phyloP scores from a whole-genome alignment of 2,888 invertebrate genomes.

The Callyntrura guangdongensis region DNA sequence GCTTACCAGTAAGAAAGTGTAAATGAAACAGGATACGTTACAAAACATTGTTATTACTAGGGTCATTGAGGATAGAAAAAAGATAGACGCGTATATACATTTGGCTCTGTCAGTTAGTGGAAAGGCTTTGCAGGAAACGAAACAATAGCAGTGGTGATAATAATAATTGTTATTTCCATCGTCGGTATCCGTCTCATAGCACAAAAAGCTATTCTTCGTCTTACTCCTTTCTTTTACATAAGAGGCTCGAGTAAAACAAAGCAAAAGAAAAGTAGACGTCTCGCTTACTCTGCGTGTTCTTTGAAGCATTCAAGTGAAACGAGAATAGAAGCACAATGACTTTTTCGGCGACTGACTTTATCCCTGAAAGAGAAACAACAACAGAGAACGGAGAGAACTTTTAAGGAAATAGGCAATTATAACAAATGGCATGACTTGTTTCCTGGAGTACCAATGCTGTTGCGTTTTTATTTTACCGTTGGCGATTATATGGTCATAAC shows the following conservation, averaged over 20 bases:
- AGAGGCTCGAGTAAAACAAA: too few species aligned
- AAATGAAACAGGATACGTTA: background rate
- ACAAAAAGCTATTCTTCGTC: constrained; percentile 1
- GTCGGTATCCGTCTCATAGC: background rate
- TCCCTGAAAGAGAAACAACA: too few species aligned
- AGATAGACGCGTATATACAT: too few species aligned
- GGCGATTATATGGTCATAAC: background rate
- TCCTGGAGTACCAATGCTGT: background rate
- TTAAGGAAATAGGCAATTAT: too few species aligned
- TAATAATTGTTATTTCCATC: background rate
- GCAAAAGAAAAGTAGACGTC: background rate
- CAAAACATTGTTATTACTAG: too few species aligned
- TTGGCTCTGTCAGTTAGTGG: background rate
- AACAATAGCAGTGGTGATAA: constrained; percentile 12
- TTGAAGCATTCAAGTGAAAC: constrained; percentile 13
- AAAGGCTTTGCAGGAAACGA: background rate
- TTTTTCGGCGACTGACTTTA: background rate
- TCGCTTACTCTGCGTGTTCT: background rate
- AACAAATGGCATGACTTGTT: background rate
- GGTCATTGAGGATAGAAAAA: too few species aligned
- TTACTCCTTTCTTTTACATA: background rate
- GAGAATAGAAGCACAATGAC: background rate
- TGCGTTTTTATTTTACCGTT: background rate
- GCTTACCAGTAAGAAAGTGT: background rate
- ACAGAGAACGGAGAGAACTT: too few species aligned